A percentile compares a stretch with the other conserved stretches of the same genome.
These are phyloP conservation scores for Zhengitettix transpicula DNA, from an alignment of 2,888 invertebrate genomes.

Conservation along the genomic window DNA sequence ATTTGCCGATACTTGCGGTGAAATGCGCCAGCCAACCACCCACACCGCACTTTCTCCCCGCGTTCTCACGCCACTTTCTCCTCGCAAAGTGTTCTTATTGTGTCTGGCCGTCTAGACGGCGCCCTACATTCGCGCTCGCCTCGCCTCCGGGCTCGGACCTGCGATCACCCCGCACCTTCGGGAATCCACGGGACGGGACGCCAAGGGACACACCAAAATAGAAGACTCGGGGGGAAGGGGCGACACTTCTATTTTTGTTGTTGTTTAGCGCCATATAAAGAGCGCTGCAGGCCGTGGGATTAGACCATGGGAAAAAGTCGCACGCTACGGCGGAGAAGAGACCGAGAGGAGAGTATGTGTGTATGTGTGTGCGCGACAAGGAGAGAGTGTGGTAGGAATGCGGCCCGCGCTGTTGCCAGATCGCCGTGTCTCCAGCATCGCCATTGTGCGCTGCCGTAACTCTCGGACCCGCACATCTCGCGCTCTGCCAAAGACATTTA, in stretches of 20 bases:
- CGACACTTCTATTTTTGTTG: background rate
- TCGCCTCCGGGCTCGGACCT: too few relatives aligned
- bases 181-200: background rate
- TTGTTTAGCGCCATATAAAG: background rate
- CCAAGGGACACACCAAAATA: too few relatives aligned
- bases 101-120: background rate
- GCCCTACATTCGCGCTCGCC: too few relatives aligned
- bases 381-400: background rate
- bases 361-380: background rate
- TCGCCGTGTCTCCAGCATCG: background rate
- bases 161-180: background rate
- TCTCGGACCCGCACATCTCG: too few relatives aligned
- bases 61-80: background rate
- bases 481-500: background rate
- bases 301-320: background rate
- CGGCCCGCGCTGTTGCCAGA: background rate
- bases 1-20: too few relatives aligned
- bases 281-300: background rate
- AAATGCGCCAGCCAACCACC: too few relatives aligned
- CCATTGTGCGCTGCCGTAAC: background rate
- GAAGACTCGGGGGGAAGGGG: too few relatives aligned
- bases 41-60: background rate
- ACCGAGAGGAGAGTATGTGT: background rate
- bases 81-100: background rate
- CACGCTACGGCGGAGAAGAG: background rate